Percentiles rank a stretch among this genome's conserved stretches.
Evolutionary conservation across 2,113 vertebrate species (phyloP).

Genomic region (Chinchilla lanigera): DNA sequence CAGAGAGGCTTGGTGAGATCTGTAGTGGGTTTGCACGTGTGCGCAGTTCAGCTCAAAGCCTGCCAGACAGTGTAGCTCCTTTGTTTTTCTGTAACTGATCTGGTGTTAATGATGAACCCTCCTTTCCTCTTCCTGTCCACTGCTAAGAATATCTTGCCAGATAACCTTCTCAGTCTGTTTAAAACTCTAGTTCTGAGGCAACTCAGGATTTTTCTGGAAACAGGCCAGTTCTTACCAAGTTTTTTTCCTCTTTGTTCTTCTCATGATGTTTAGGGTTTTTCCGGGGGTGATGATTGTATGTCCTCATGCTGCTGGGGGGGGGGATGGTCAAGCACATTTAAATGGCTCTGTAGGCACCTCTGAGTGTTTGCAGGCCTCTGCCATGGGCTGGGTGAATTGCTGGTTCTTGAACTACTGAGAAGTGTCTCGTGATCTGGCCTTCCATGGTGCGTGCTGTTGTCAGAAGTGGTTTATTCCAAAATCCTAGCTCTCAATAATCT

Average conservation of each 20-base stretch:
- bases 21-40: too few relatives aligned
- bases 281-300: accelerated
- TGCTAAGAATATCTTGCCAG: background rate
- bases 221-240: background rate
- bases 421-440: background rate
- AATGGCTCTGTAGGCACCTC: background rate
- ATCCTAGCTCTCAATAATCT: background rate
- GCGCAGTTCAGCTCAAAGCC: background rate
- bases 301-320: background rate
- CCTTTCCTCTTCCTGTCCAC: too few relatives aligned
- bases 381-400: background rate
- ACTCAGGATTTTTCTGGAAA: background rate
- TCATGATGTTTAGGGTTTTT: background rate
- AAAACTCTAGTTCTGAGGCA: background rate
- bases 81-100: background rate
- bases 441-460: background rate
- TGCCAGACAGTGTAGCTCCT: background rate
- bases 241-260: background rate
- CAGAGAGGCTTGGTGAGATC: background rate
- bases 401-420: background rate
- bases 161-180: background rate
- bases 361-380: background rate
- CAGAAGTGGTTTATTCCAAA: background rate
- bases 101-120: too few relatives aligned
- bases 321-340: background rate